phyloP scores from a whole-genome alignment of 2,113 vertebrate species.

The Agapornis roseicollis region DNA sequence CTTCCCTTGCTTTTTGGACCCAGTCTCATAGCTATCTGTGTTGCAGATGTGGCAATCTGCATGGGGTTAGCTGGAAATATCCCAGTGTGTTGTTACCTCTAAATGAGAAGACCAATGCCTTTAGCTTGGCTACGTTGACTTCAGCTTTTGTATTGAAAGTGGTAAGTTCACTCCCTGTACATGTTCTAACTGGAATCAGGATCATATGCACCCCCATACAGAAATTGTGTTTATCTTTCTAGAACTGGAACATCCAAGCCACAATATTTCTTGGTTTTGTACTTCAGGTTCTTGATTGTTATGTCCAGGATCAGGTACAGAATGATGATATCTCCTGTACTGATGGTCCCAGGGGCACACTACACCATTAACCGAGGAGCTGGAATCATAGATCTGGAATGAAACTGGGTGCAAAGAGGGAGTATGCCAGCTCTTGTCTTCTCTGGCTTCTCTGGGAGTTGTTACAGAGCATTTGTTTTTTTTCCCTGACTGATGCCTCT shows the following conservation, averaged over 20 bases:
- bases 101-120: neutral
- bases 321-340: neutral
- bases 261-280: neutral
- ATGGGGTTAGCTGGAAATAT: neutral
- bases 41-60: neutral
- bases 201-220: neutral
- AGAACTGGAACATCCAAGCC: neutral
- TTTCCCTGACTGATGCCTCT: neutral
- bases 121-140: neutral
- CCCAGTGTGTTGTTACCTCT: neutral
- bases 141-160: neutral
- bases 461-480: neutral
- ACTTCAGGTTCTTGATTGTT: neutral
- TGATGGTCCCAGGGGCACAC: rapidly evolving
- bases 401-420: neutral
- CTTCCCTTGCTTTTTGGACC: neutral
- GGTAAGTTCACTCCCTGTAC: neutral
- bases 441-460: neutral
- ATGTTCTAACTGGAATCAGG: neutral
- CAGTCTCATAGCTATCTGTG: neutral
- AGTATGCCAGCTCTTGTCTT: neutral
- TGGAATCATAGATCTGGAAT: neutral
- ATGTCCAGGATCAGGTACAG: rapidly evolving
- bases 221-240: neutral
- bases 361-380: neutral